phyloP scores from a whole-genome alignment of 2,113 vertebrate species.

The Dendropsophus ebraccatus region DNA sequence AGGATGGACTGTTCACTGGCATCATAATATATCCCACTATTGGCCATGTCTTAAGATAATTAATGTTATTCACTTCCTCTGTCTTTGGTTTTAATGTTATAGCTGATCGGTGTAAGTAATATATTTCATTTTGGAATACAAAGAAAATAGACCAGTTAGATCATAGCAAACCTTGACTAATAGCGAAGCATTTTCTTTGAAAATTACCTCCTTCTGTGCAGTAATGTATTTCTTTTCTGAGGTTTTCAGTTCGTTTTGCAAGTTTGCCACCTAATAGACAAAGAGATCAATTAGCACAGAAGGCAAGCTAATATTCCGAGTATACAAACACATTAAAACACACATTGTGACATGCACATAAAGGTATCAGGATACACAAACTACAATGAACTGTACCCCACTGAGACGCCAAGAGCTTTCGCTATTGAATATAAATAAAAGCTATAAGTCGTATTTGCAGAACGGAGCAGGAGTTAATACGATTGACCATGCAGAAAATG shows the following conservation, averaged over 20 bases:
- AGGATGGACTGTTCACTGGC: no score
- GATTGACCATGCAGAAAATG: neutral
- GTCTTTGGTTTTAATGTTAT: no score
- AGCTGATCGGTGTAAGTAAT: neutral
- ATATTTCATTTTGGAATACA: neutral
- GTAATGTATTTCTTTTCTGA: constrained; percentile 35
- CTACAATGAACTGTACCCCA: neutral
- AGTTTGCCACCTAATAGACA: constrained; percentile 38
- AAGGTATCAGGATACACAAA: constrained; percentile 3
- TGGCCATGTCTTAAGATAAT: no score
- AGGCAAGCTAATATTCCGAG: constrained; percentile 3
- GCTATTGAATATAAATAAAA: neutral
- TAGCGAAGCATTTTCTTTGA: constrained; percentile 5
- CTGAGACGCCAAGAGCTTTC: neutral
- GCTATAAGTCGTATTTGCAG: neutral
- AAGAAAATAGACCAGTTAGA: neutral
- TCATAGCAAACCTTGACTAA: constrained; percentile 1
- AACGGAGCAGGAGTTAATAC: neutral
- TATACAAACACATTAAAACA: neutral
- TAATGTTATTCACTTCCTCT: no score
- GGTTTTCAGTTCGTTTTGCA: constrained; percentile 49
- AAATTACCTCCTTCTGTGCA: constrained; percentile 43
- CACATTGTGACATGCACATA: constrained; percentile 9
- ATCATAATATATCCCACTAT: no score
- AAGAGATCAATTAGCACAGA: constrained; percentile 31